phyloP scores from a whole-genome alignment of 1,140 invertebrate genomes.

The Polypedilum pembai region DNA sequence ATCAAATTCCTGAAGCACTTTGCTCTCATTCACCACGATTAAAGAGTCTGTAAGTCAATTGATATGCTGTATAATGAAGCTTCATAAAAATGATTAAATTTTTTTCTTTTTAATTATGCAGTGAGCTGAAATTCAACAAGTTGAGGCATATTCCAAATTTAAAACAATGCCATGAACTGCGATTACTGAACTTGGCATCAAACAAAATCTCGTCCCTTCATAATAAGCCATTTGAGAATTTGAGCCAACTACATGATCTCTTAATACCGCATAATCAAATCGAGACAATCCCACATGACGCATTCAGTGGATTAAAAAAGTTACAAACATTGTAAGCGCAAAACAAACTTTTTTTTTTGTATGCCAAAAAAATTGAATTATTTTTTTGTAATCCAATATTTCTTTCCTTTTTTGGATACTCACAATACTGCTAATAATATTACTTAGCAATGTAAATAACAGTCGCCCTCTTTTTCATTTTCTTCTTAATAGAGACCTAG shows the following conservation, averaged over 20 bases:
- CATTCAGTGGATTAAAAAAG: constrained; percentile 68
- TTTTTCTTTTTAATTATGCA: constrained; percentile 22
- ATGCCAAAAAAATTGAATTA: no score
- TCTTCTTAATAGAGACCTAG: constrained; percentile 61
- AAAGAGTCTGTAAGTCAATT: constrained; percentile 71
- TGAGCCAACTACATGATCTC: constrained; percentile 73
- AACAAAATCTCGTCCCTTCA: constrained; percentile 69
- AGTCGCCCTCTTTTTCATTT: constrained; percentile 7
- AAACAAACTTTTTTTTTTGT: no score
- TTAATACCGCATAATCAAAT: constrained; percentile 77
- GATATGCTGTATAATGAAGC: not conserved
- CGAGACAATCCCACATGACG: constrained; percentile 60
- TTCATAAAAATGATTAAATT: not conserved
- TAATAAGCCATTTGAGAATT: constrained; percentile 59
- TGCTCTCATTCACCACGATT: constrained; percentile 69
- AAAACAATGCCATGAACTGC: constrained; percentile 62
- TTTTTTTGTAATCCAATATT: constrained; percentile 29
- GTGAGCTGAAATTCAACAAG: constrained; percentile 52
- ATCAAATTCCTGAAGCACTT: constrained; percentile 60
- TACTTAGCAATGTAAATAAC: not conserved
- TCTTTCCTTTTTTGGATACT: not conserved
- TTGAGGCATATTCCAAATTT: constrained; percentile 64
- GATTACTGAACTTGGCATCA: constrained; percentile 81
- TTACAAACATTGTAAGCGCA: constrained; percentile 80
- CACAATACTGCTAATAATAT: no score